A percentile compares a stretch with the other conserved stretches of the same genome.
phyloP scores from a whole-genome alignment of 2,888 invertebrate genomes.

The Oscheius sp. region DNA sequence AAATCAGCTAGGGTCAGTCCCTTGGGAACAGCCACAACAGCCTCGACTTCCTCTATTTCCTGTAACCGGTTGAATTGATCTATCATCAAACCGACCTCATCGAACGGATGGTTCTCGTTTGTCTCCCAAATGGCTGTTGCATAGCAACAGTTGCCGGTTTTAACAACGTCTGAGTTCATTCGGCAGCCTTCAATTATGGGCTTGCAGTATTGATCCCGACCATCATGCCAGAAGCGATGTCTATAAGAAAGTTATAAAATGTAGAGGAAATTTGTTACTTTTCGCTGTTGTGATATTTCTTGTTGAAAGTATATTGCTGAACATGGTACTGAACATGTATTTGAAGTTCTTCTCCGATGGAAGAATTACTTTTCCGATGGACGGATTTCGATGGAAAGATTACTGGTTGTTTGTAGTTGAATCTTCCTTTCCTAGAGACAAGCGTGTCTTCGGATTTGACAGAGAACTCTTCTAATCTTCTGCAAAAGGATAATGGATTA shows the following conservation, averaged over 20 bases:
- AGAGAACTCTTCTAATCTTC: background rate
- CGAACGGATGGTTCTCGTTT: background rate
- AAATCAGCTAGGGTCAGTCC: conserved; percentile 1
- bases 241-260: background rate
- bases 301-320: background rate
- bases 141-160: background rate
- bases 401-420: background rate
- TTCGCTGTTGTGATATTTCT: conserved; percentile 17
- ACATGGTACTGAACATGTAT: conserved; percentile 22
- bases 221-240: background rate
- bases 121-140: background rate
- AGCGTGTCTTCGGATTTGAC: background rate
- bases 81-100: background rate
- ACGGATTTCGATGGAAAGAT: no score
- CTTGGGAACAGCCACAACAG: background rate
- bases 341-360: background rate
- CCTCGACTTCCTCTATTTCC: conserved; percentile 1
- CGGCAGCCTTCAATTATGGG: background rate
- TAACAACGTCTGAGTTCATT: background rate
- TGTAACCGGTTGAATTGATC: background rate
- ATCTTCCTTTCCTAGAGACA: background rate
- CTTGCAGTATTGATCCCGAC: background rate
- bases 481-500: background rate
- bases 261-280: background rate
- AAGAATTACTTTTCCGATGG: no score